Conservation (phyloP, 2,888 invertebrate genomes). For the Lasius fuliginosus region DNA sequence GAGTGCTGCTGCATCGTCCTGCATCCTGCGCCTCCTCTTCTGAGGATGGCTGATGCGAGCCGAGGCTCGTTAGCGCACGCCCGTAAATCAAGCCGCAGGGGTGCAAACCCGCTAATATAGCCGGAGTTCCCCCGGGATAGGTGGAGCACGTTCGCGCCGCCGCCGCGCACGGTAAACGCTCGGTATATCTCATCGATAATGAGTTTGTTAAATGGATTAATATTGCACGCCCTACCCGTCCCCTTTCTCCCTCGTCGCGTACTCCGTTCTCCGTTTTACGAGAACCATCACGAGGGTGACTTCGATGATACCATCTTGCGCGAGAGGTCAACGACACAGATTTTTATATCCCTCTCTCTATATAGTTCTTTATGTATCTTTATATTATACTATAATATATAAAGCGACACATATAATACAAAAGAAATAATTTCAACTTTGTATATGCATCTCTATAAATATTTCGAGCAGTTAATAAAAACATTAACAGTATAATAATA, state of each 20-base stretch:
- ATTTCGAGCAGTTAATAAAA: background rate
- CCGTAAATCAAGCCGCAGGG: conserved; percentile 86
- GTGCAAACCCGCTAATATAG: conserved; percentile 84
- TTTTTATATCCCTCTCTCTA: background rate
- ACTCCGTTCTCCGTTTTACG: conserved; percentile 27
- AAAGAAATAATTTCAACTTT: conserved; percentile 16
- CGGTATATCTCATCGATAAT: conserved; percentile 85
- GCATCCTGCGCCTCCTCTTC: conserved; percentile 65
- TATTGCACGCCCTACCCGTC: conserved; percentile 74
- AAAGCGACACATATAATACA: background rate
- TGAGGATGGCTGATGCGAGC: conserved; percentile 58
- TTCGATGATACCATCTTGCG: conserved; percentile 11
- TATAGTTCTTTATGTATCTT: background rate
- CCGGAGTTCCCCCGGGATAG: conserved; percentile 76
- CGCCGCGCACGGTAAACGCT: conserved; percentile 83
- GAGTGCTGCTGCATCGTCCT: conserved; percentile 65
- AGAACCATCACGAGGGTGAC: conserved; percentile 23
- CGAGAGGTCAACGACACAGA: conserved; percentile 4
- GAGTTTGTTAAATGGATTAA: conserved; percentile 85
- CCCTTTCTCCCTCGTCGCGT: background rate
- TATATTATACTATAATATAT: background rate
- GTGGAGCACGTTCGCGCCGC: conserved; percentile 80
- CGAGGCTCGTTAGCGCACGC: conserved; percentile 84
- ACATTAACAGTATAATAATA: background rate
- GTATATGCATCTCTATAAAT: background rate